Evolutionary conservation across 2,113 vertebrate genomes (phyloP).

Genomic region (Lophura nycthemera): DNA sequence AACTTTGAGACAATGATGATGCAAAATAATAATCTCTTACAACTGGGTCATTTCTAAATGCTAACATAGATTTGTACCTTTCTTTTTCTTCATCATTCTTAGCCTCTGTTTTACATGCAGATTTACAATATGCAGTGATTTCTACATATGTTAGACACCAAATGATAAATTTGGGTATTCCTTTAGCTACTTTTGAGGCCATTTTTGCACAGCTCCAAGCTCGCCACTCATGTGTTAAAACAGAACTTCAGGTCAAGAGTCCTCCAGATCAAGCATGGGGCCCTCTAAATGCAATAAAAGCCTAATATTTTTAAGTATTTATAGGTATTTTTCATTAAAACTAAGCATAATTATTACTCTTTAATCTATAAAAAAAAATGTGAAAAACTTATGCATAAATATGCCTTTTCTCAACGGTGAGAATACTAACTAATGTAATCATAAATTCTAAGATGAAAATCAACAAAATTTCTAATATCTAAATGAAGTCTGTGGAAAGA

Average conservation of each 20-base stretch:
- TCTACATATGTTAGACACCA: rapidly evolving
- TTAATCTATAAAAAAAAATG: not conserved
- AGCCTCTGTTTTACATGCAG: rapidly evolving
- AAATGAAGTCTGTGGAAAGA: not conserved
- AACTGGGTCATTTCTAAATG: not conserved
- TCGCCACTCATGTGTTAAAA: not conserved
- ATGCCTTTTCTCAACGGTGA: not conserved
- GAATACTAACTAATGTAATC: not conserved
- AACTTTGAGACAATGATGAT: no score
- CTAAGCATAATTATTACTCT: not conserved
- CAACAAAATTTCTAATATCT: not conserved
- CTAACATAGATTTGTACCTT: not conserved
- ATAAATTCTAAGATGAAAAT: not conserved
- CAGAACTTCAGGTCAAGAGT: not conserved
- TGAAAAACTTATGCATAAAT: not conserved
- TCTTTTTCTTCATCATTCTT: not conserved
- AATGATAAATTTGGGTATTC: not conserved
- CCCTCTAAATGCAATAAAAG: not conserved
- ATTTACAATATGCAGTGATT: not conserved
- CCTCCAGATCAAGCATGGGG: not conserved
- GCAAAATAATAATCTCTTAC: no score
- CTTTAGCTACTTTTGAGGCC: not conserved
- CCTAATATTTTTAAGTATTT: not conserved
- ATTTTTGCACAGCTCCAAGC: not conserved
- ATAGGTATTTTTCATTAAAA: not conserved